Evolutionary conservation across 2,797 vertebrate genomes (phyloP), one percentile per base, ranked within the genome.

Genomic region (Pagetopsis macropterus): DNA sequence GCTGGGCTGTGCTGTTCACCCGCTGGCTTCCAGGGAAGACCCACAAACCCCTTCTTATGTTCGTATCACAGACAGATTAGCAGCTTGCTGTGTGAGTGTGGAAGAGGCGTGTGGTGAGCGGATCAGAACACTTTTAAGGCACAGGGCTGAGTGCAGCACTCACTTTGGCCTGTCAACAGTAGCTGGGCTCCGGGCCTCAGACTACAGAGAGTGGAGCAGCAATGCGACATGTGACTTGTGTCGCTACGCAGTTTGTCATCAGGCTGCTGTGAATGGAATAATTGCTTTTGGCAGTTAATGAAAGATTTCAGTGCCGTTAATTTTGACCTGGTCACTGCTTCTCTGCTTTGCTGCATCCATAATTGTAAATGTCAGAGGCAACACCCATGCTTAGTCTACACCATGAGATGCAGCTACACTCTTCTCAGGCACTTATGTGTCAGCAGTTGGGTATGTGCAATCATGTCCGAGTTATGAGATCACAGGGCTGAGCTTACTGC

Each of bases 51-150:
- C 82, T 71, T 86, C 83, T 89, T 78, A 70, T 86, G 88, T 86
- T 91, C 84, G 57, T 87, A 92, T 88, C 85, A 75, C 84, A 80
- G 92, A 92, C 93, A 94, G 92, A 93, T 95, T 93, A 94, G 90
- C 92, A 75, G 85, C 87, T 88, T 41, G 13, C 69, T 84, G 70
- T 78, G 71, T 45, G 49, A 41, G 64, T 50, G 56, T 57, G 54
- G 33, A 13, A 17, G 56, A 16, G 49, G 17, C 27, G 56, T 81
- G 62, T 37, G 67, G 60, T 54, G 70, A 57, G 69, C 33, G 51
- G 64, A 61, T 72, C n/a, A 63, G 67, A 84, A 72, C 12, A 27
- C 49, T 78, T 76, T 60, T 67, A 75, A 70, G 80, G 63, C 81
- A 74, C 84, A 83, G 57, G 54, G 77, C 78, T 83, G 70, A 64